Percentiles rank a stretch among this genome's conserved stretches.
Conservation (phyloP, 37 sponge, comb jelly and placozoan species). For the Ephydatia muelleri region DNA sequence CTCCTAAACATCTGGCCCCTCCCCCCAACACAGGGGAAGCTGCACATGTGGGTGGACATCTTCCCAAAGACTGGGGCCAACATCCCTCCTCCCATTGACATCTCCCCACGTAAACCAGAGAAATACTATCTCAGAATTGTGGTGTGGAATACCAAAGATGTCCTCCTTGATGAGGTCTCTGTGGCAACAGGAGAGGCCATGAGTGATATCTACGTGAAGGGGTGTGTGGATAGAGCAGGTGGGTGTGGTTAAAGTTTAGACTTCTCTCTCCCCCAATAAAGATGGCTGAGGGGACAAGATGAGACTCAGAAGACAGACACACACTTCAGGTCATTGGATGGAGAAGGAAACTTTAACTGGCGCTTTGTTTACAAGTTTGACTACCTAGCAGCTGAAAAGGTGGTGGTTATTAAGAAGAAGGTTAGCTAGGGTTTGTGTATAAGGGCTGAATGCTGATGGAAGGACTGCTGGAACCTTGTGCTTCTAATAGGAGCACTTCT, state of each 20-base stretch:
- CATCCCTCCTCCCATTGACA: conserved; percentile 86
- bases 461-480: neutral
- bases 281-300: conserved; percentile 93
- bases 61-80: conserved; percentile 75
- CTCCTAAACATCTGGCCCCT: neutral
- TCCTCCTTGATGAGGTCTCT: conserved; percentile 86
- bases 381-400: conserved; percentile 89
- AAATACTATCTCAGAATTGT: conserved; percentile 87
- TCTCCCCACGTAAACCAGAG: conserved; percentile 84
- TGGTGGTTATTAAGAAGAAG: conserved; percentile 94
- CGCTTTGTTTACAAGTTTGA: conserved; percentile 91
- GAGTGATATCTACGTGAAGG: conserved; percentile 98
- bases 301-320: conserved; percentile 99
- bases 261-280: conserved; percentile 12
- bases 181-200: conserved; percentile 92
- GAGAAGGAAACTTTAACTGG: conserved; percentile 99
- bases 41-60: conserved; percentile 99
- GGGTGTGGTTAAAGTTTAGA: neutral
- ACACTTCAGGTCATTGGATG: conserved; percentile 98
- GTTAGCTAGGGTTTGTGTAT: conserved; percentile 23
- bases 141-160: conserved; percentile 93
- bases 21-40: conserved; percentile 61
- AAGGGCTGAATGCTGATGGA: neutral
- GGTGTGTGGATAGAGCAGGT: conserved; percentile 53
- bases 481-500: conserved; percentile 74